Base-by-base conservation (phyloP, 2,797 vertebrate species). In the Pelobates cultripes region DNA sequence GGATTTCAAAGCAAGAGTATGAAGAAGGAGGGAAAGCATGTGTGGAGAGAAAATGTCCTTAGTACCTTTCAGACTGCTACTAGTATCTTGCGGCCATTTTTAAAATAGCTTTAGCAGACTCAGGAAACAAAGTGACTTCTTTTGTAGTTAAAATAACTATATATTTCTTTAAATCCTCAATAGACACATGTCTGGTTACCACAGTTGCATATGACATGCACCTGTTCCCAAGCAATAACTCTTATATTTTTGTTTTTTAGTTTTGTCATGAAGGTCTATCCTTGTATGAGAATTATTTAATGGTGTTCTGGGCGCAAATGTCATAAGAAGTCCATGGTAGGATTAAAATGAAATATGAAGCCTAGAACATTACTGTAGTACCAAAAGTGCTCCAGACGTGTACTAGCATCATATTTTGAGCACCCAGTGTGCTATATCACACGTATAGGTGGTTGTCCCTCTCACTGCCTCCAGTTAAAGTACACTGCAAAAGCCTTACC, bases 1-100 rank as follows among this genome's bases (percentile, higher is more conserved):
- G 97, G 97, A 99, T 99, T 92, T 99, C 98, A 42, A 99, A 99
- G 89, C 97, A 99, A 88, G 98, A 99, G 82, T 99, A 99, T 14
- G 98, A 99, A 91, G 98, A 99, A 91, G 97, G 98, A 87, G 98
- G 98, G 74, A 99, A 99, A 89, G 98, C 99, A 80, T 99, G 98
- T 87, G 97, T 99, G 86, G 97, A 99, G 93, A 96, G 97, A 89
- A 99, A 99, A 93, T 99, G 98, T 78, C 97, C 98, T 86, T 99
- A 91, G 96, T 84, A 81, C 89, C 84, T 84, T 45, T 80, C 82
- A 86, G 78, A 81, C 70, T 85, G 86, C 86, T 85, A 82, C 86
- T 87, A 88, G 86, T 87, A 75, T 42, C 72, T 84, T 82, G 86
- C 89, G 90, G 88, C 90, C 88, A 28, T 88, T 91, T 89, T 60